Evolutionary conservation across 2,113 vertebrate genomes (phyloP).

Genomic region (Kobus ellipsiprymnus): DNA sequence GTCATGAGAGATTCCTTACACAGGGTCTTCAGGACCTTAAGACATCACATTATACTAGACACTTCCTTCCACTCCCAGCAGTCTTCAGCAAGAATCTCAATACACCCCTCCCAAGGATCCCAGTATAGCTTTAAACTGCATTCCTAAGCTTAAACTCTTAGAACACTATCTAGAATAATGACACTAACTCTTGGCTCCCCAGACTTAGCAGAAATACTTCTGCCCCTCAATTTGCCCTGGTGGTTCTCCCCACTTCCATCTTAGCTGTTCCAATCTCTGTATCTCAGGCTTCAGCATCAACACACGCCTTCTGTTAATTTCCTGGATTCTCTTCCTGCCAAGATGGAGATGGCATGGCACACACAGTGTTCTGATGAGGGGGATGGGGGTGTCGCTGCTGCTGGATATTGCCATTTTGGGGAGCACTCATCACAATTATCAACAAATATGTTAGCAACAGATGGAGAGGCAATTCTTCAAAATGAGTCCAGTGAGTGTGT

Average conservation of each 20-base stretch:
- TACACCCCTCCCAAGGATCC: too few species aligned
- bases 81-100: background rate
- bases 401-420: background rate
- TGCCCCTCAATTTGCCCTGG: accelerated
- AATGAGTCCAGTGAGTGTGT: background rate
- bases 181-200: background rate
- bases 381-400: background rate
- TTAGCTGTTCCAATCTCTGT: background rate
- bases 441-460: background rate
- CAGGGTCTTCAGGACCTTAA: background rate
- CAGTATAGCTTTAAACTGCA: background rate
- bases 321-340: background rate
- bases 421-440: background rate
- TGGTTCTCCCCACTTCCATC: background rate
- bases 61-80: background rate
- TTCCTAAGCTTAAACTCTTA: background rate
- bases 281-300: background rate
- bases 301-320: background rate
- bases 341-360: background rate
- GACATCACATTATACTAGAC: background rate
- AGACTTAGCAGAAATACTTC: background rate
- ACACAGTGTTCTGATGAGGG: background rate
- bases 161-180: too few species aligned
- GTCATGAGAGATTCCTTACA: background rate
- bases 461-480: background rate